Evolutionary conservation across 2,888 invertebrate genomes (phyloP), one percentile per base, ranked within the genome.

Genomic region (Morpho achilles): DNA sequence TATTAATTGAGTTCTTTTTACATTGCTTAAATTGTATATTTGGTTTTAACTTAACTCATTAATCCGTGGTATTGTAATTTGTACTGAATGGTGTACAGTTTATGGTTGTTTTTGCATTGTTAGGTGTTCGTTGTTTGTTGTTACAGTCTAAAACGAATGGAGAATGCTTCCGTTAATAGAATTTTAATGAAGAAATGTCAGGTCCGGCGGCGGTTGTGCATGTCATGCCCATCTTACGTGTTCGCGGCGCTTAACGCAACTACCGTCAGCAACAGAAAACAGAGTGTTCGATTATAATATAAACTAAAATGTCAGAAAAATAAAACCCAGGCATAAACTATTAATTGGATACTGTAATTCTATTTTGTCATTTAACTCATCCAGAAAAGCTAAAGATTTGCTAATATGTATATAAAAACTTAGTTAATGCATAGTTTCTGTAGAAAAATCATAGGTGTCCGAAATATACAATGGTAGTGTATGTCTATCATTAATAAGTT

Each of bases 131-230:
- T 55, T 53, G 53, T 50, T 40, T 49, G 63, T 49, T 55, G 58
- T 68, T 69, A 67, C 56, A 56, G 64, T 61, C 64, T 59, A 69
- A 63, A 67, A 69, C 69, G 69, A 74, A 69, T 72, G 75, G 79
- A 85, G 88, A 89, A 88, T 87, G 89, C 89, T 87, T 86, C 87
- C 77, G 87, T 83, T 90, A 90, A 89, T 90, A 90, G 88, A 88
- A 87, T 87, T 87, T 88, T 90, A 89, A 90, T 89, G 88, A 90
- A 90, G 86, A 86, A 87, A 87, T 87, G 89, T 84, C 81, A 84
- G 87, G 76, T 72, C 70, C 73, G 79, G 76, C 75, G 82, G 82
- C 75, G 82, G 82, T 85, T 84, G 78, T 88, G 89, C 88, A 77
- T 82, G 88, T 90, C 89, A 89, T 88, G 89, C 82, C 81, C 82